Conservation (phyloP, 2,113 vertebrate species). For the Irena cyanogastra region DNA sequence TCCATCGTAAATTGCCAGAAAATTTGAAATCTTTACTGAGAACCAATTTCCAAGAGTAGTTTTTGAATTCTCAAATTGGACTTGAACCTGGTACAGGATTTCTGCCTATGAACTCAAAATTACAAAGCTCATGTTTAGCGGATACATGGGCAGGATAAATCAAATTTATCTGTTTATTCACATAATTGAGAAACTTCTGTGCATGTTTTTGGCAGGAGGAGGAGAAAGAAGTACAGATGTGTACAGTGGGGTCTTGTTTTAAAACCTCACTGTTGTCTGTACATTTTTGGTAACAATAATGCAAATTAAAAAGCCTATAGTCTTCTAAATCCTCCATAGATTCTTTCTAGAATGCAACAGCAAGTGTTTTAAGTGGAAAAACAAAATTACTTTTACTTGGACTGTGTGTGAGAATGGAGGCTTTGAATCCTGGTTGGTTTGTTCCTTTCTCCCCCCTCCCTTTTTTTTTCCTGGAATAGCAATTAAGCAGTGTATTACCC, state of each 20-base stretch:
- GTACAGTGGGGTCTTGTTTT: not conserved
- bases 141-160: not conserved
- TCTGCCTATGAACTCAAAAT: not conserved
- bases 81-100: not conserved
- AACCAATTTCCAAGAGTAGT: not conserved
- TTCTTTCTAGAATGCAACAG: not conserved
- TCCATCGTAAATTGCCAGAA: not conserved
- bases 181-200: not conserved
- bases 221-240: not conserved
- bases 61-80: not conserved
- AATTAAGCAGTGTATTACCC: not conserved
- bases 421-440: not conserved
- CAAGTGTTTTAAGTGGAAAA: not conserved
- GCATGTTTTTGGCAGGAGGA: not conserved
- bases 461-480: not conserved
- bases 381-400: not conserved
- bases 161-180: not conserved
- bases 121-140: not conserved
- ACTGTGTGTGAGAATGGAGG: not conserved
- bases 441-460: fast-evolving
- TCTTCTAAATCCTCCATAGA: not conserved
- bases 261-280: not conserved
- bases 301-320: not conserved
- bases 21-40: not conserved
- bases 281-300: not conserved